These are phyloP conservation scores for Notarius quadriscutis DNA, from an alignment of 2,113 vertebrate genomes.

Conservation along the genomic window DNA sequence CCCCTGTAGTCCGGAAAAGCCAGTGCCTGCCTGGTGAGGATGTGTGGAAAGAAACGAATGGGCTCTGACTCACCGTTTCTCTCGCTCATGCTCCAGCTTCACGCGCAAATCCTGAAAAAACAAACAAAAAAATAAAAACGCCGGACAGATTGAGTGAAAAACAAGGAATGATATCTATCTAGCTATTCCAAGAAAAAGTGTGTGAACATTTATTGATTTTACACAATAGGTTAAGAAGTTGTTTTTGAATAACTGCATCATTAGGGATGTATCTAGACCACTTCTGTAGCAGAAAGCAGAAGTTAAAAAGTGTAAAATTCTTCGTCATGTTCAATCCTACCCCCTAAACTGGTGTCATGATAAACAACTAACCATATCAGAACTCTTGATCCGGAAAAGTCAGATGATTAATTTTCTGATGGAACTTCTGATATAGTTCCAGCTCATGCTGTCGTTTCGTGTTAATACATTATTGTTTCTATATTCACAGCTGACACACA, in stretches of 20 bases:
- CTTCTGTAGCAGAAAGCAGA: neutral
- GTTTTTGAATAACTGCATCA: neutral
- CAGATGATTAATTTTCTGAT: neutral
- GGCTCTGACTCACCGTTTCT: conserved; percentile 83
- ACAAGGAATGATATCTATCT: neutral
- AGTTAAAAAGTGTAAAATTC: neutral
- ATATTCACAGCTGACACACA: neutral
- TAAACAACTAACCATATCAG: neutral
- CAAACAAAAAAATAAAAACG: conserved; percentile 55
- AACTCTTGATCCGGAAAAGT: neutral
- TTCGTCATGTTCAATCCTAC: neutral
- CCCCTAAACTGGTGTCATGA: neutral
- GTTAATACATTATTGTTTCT: neutral
- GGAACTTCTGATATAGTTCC: neutral
- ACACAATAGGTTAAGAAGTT: neutral
- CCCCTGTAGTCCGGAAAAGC: conserved; percentile 50
- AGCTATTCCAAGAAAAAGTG: neutral
- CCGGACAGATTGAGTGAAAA: conserved; percentile 9
- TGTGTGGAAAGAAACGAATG: conserved; percentile 29
- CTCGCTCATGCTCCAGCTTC: conserved; percentile 92
- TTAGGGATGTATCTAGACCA: neutral
- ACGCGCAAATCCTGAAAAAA: conserved; percentile 83
- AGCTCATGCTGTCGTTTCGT: neutral
- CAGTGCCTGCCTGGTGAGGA: conserved; percentile 13
- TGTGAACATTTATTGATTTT: conserved; percentile 1